Evolutionary conservation across 2,888 invertebrate genomes (phyloP), one percentile per base, ranked within the genome.

Genomic region (Trileptium ribeirensis): DNA sequence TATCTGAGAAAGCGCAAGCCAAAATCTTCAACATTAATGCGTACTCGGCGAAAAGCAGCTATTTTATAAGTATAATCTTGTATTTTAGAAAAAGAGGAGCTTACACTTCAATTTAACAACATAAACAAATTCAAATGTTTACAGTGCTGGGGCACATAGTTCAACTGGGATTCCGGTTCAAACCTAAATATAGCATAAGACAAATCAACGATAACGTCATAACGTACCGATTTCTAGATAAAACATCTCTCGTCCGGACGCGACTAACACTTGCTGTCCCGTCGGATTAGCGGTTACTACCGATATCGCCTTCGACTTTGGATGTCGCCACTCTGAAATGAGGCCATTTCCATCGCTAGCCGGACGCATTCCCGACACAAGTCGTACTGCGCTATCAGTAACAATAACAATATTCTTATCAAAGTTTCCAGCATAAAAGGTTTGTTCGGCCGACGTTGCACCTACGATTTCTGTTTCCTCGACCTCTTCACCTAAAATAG

Each of bases 401-500:
- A 94, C 92, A 51, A 94, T 90, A 79, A 97, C 92, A 88, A 96
- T 94, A 86, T 94, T 92, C 86, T 93, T 91, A 40, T 92, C 92
- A 3, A 97, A 96, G 89, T 97, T 97, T 0, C 95, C 94, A 82
- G 97, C 96, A 88, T 92, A 95, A 88, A 97, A 95, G 0, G 98
- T 97, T 89, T 97, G 97, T 85, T 95, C 93, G 86, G 95, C 95
- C 0, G 94, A 93, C 37, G 95, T 92, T 88, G 98, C 96, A 0
- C 97, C 97, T 80, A 93, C 91, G 84, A 97, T 93, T 87, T 97
- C 96, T 0, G 96, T 96, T 89, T 99, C 98, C 89, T 99, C 98
- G 0, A 98, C 96, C 89, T 98, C 98, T 88, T 98, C 98, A 29
- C 77, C 77, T 75, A n/a, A 75, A 75, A 34, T 24, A 75, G n/a